These are phyloP conservation scores for Campoletis sonorensis DNA, from an alignment of 1,140 invertebrate genomes.

Conservation along the genomic window DNA sequence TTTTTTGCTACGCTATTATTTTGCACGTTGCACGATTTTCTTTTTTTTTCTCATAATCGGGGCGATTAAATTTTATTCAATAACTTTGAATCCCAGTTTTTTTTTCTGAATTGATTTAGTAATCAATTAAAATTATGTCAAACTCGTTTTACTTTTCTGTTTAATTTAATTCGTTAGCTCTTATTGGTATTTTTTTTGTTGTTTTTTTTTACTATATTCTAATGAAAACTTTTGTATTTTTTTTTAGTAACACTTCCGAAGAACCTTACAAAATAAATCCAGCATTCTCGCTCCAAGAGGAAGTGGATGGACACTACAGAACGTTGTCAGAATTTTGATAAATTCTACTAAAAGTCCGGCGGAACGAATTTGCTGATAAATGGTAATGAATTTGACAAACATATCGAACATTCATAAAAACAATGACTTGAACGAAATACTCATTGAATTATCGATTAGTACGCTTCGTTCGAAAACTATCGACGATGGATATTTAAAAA, in stretches of 20 bases:
- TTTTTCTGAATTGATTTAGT: background rate
- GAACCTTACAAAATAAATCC: constrained; percentile 65
- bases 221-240: constrained; percentile 48
- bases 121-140: no score
- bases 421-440: background rate
- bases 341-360: no score
- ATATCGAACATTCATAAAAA: background rate
- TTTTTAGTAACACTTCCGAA: constrained; percentile 59
- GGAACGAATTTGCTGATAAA: background rate
- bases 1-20: background rate
- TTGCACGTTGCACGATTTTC: background rate
- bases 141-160: background rate
- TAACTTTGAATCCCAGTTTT: background rate
- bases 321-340: constrained; percentile 13
- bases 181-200: background rate
- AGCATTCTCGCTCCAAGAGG: constrained; percentile 69
- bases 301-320: constrained; percentile 58
- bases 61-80: background rate
- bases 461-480: no score
- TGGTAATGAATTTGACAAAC: background rate
- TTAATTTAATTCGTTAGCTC: background rate
- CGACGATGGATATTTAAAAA: background rate
- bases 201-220: background rate
- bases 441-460: background rate
- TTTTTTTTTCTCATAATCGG: no score